Base-by-base conservation (phyloP, 2,113 vertebrate species). In the Esox niger region DNA sequence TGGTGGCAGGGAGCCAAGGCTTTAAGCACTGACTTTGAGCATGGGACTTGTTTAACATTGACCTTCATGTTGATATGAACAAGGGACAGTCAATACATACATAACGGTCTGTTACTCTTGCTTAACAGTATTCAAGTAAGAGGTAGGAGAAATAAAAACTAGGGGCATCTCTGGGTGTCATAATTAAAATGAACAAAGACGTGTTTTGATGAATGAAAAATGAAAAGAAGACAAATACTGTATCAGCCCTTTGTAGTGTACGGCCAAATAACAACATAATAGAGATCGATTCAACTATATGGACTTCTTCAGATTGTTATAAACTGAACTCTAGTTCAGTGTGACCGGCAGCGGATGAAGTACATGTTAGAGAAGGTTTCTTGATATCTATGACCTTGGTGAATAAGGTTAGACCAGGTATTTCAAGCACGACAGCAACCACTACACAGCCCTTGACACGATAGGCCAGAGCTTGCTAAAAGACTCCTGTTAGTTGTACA, bases 401-500 rank as follows among this genome's bases (percentile, higher is more conserved):
- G n/a, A n/a, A n/a, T 25, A 7, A 56, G 7, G 54, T 26, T 23
- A 56, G 54, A 56, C 26, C 56, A 59, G 15, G 56, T 59, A 20
- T 15, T 43, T 17, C 38, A 17, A 43, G 38, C 38, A 43, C 13
- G 38, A 15, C 38, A 17, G 38, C 35, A 43, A 15, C 35, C 35
- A 15, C 11, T 13, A 4, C 35, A 43, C 38, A 4, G 38, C 38
- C 13, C 15, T 43, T 43, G 38, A 5, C 38, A 17, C 11, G 13
- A 15, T 17, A 43, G 15, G 38, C 5, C 38, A 43, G 38, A 17
- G 38, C 38, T 43, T 10, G 38, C 38, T 63, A 62, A 81, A 77
- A 55, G 59, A 71, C 60, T 77, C 26, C 80, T 43, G 79, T 26
- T n/a, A 75, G 73, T 21, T 52, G 47, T 52, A 38, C 75, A n/a